Evolutionary conservation across 2,113 vertebrate genomes (phyloP).

Genomic region (Stigmatopora argus): DNA sequence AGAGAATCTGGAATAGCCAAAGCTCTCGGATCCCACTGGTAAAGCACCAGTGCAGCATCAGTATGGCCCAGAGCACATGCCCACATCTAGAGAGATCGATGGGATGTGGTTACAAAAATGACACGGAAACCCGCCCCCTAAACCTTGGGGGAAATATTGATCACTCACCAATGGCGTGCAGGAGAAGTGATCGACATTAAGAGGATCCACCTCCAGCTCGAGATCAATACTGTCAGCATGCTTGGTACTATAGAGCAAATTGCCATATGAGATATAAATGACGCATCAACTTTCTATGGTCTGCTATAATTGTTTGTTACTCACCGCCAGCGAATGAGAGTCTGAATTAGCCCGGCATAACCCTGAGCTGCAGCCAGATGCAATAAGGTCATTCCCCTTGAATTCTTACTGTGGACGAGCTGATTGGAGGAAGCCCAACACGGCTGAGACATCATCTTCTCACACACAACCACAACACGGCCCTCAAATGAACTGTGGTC

Average conservation of each 20-base stretch:
- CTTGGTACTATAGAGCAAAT: conserved; percentile 77
- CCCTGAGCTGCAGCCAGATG: conserved; percentile 96
- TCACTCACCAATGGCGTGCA: conserved; percentile 90
- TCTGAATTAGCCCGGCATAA: conserved; percentile 95
- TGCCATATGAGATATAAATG: conserved; percentile 4
- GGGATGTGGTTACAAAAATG: conserved; percentile 6
- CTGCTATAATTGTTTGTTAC: conserved; percentile 31
- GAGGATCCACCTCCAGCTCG: conserved; percentile 93
- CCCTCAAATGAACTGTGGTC: conserved; percentile 90
- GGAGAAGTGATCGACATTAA: conserved; percentile 98
- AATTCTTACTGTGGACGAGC: conserved; percentile 93
- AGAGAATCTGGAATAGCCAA: conserved; percentile 94
- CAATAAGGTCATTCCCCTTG: conserved; percentile 94
- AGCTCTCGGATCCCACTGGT: conserved; percentile 94
- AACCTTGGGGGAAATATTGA: background rate
- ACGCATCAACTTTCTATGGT: background rate
- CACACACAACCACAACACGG: conserved; percentile 93
- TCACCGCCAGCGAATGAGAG: conserved; percentile 98
- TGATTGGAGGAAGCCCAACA: conserved; percentile 97
- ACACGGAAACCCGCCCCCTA: background rate
- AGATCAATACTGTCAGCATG: conserved; percentile 95
- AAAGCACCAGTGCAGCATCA: conserved; percentile 88
- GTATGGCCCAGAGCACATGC: conserved; percentile 90
- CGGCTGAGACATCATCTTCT: conserved; percentile 98
- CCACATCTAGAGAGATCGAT: conserved; percentile 82